Evolutionary conservation across 2,797 vertebrate species (phyloP).

Genomic region (Sebastes iracundus): DNA sequence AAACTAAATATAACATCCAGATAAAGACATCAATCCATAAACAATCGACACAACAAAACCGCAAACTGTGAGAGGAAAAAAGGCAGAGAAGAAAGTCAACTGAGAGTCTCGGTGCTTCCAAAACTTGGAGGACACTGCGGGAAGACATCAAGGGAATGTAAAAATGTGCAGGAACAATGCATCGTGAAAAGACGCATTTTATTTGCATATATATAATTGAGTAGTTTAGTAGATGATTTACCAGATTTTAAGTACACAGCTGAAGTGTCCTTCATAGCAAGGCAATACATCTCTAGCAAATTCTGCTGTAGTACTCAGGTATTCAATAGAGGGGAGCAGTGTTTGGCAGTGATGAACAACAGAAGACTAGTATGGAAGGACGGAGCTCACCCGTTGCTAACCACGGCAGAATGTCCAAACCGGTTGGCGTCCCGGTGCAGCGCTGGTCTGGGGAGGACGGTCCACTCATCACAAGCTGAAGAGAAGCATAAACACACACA

Average conservation of each 20-base stretch:
- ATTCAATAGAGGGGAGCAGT: not conserved
- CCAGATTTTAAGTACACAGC: not conserved
- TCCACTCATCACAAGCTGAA: constrained; percentile 91
- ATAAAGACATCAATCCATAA: constrained; percentile 18
- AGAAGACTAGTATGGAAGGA: too few species aligned
- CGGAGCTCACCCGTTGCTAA: constrained; percentile 92
- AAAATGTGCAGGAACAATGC: not conserved
- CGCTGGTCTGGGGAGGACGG: constrained; percentile 88
- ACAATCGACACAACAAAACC: constrained; percentile 11
- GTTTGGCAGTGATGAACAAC: not conserved
- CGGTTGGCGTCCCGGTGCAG: constrained; percentile 92
- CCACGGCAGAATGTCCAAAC: constrained; percentile 93
- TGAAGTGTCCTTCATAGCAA: not conserved
- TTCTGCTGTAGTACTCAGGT: not conserved
- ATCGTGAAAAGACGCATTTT: accelerated
- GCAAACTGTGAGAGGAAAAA: not conserved
- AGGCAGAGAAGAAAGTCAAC: not conserved
- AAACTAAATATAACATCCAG: constrained; percentile 39
- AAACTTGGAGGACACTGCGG: constrained; percentile 15
- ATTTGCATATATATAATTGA: not conserved
- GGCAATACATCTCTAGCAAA: not conserved
- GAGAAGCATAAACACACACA: constrained; percentile 6
- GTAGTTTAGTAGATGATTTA: not conserved
- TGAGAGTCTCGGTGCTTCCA: not conserved
- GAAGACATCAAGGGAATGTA: constrained; percentile 7